Evolutionary conservation across 1,140 invertebrate genomes (phyloP).

Genomic region (Ostrea edulis): DNA sequence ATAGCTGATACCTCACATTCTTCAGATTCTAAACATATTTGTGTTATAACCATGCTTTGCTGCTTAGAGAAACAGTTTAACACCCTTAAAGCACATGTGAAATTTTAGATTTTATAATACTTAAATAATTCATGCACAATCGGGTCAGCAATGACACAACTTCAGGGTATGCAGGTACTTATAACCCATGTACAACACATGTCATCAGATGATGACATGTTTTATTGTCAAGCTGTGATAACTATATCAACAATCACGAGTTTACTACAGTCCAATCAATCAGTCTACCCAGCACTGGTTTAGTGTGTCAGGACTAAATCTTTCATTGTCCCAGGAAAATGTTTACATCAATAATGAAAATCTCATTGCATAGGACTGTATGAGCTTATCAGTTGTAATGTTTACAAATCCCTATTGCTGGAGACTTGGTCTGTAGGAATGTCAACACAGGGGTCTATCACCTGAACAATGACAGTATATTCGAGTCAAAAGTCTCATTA

Average conservation of each 20-base stretch:
- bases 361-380: too few species aligned
- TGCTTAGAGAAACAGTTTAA: neutral
- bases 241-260: neutral
- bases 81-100: neutral
- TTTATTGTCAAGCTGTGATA: neutral
- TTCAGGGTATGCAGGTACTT: neutral
- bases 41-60: neutral
- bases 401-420: neutral
- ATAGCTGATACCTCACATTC: neutral
- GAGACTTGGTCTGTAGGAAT: neutral
- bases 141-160: too few species aligned
- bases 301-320: neutral
- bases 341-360: neutral
- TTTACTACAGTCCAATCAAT: neutral
- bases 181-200: neutral
- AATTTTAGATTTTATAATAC: too few species aligned
- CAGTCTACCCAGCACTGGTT: neutral
- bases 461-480: too few species aligned
- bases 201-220: neutral
- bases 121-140: too few species aligned
- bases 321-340: neutral
- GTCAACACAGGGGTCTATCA: neutral
- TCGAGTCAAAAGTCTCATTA: too few species aligned
- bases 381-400: constrained; percentile 14
- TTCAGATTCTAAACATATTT: neutral